These are phyloP conservation scores for Phacellophora camtschatica DNA, from an alignment of 30 jellyfish, hydroid and myxozoan genomes.

Conservation along the genomic window DNA sequence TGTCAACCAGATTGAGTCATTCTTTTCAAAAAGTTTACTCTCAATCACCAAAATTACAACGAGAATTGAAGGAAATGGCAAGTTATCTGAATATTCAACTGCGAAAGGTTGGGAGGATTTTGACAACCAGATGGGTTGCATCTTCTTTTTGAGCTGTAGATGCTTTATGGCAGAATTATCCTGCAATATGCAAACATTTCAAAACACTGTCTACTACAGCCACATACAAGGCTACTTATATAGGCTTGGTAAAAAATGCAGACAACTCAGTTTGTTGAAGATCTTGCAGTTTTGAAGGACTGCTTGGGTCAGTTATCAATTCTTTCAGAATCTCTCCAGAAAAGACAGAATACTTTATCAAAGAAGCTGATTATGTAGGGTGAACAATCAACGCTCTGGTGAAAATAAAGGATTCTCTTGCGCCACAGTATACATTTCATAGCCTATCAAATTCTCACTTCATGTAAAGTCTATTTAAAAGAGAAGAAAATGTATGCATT, in stretches of 20 bases:
- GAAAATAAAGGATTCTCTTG: constrained; percentile 52
- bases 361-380: constrained; percentile 35
- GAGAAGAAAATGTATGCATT: too few species aligned
- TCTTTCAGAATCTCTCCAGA: constrained; percentile 51
- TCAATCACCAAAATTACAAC: constrained; percentile 13
- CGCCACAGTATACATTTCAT: constrained; percentile 37
- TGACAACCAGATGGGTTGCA: constrained; percentile 49
- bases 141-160: constrained; percentile 40
- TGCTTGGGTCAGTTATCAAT: constrained; percentile 31
- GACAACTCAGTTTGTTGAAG: constrained; percentile 53
- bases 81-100: constrained; percentile 3
- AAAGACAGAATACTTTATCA: constrained; percentile 14
- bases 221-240: constrained; percentile 16
- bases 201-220: constrained; percentile 34
- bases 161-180: constrained; percentile 21
- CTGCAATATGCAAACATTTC: constrained; percentile 42
- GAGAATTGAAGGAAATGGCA: constrained; percentile 12
- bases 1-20: not conserved
- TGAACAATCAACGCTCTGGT: constrained; percentile 38
- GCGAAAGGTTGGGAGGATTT: constrained; percentile 10
- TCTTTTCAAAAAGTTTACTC: constrained; percentile 9
- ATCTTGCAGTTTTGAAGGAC: constrained; percentile 33
- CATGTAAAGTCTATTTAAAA: constrained; percentile 13
- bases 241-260: constrained; percentile 39
- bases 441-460: constrained; percentile 35